Base-by-base conservation (phyloP, 2,113 vertebrate genomes). In the Nanorana parkeri region DNA sequence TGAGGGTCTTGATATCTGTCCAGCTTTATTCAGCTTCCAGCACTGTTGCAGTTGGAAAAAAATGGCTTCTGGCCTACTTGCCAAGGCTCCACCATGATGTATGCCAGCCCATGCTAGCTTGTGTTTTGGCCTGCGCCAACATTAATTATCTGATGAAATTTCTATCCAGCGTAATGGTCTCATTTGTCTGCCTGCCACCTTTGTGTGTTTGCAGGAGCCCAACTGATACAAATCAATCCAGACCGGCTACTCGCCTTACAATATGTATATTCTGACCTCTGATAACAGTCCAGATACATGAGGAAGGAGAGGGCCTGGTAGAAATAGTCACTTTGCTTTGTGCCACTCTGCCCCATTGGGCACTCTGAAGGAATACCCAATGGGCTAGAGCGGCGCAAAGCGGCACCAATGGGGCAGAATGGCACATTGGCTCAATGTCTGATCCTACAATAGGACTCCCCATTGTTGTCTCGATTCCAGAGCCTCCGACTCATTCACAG, bases 131-230 rank as follows among this genome's bases (percentile, higher is more conserved):
- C 24, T 52, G 47, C 29, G 17, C 17, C 41, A 24, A 17, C 64
- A 52, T 8, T 55, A 56, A 72, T 28, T 52, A 3, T 55, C 23
- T 28, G 23, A 54, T 54, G 68, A 54, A 55, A 55, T 55, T 26
- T 1, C 19, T 5, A 36, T 36, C 52, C 63, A 8, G 36, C 5
- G 2, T 63, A 51, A n/a, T 21, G 23, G 60, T 47, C 21, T 19
- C n/a, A 4, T 47, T 67, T 32, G 61, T 32, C 75, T 52, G 58
- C 65, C 77, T 78, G 63, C 51, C 47, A 56, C 19, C 77, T 78
- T 65, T 58, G 71, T 74, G 28, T 68, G n/a, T 78, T 66, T 78
- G 19, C 64, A 68, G 56, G 24, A 78, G 64, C 32, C 63, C 21
- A 24, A 51, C 36, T 26, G 21, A 21, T 68, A 68, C 41, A 32